Base-by-base conservation (phyloP, 2,113 vertebrate genomes). In the Todiramphus saurophagus region DNA sequence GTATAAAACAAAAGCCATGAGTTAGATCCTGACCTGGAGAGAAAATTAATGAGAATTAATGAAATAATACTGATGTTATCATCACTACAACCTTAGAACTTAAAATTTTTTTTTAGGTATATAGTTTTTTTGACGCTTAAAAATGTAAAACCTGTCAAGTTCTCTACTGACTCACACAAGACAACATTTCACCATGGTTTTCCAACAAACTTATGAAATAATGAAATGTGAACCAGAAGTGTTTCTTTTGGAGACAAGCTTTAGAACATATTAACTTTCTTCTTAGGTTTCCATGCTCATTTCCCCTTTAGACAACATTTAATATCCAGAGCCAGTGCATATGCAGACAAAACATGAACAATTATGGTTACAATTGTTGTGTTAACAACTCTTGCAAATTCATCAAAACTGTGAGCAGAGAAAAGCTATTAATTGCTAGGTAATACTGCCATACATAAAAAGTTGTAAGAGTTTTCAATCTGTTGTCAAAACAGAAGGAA, bases 401-500 rank as follows among this genome's bases (percentile, higher is more conserved):
- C 92, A 96, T 94, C 83, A 97, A 97, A 97, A 97, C 93, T 93
- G 87, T 78, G 83, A 96, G 58, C 67, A 96, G 37, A 93, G 80
- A 93, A 96, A 94, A 84, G 53, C 27, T 97, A 96, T 93, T 97
- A 96, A 97, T 97, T 97, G 97, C 93, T 93, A 87, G 92, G 46
- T 93, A 94, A 80, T 95, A 96, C 94, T 96, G 81, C 69, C 43
- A 94, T 62, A 95, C 37, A 17, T 75, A 91, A 95, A 94, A 94
- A 95, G 59, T 96, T 96, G 87, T 89, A 70, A 93, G 87, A 87
- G 69, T 95, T 97, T 97, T 97, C 95, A 95, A 70, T 76, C 86
- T 83, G 30, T 89, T 97, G 94, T 97, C 94, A 97, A 97, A 97
- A 96, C 90, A 96, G 78, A 90, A 97, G 56, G 20, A 55, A 97